Base-by-base conservation (phyloP, 2,797 vertebrate genomes). In the Zenarchopterus dispar region DNA sequence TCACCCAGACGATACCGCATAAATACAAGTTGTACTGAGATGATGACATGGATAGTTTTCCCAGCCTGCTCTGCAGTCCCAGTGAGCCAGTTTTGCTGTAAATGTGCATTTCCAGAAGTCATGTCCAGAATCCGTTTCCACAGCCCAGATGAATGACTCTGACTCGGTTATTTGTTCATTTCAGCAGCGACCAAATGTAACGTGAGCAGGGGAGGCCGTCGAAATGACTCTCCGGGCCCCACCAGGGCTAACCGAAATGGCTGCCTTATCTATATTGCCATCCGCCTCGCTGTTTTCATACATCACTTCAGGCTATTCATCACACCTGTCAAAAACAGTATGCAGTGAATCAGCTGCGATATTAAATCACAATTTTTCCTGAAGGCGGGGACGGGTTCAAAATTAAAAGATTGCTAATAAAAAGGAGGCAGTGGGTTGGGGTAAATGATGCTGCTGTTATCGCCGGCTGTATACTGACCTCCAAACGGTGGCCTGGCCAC, bases 201-300 rank as follows among this genome's bases (percentile, higher is more conserved):
- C 82, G 77, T 82, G 89, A 91, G 88, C 62, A 10, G 68, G 52
- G 67, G 48, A 67, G 66, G 86, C 75, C 21, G 48, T 76, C 1
- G 55, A 43, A 73, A 67, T 78, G 60, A 81, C 79, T 88, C 88
- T 70, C 51, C 31, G 56, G 80, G 82, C 82, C 90, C 88, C 84
- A 89, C 89, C 89, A 78, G 85, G 88, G 75, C 83, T 78, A 86
- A 86, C 86, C 68, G 70, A 92, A 91, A 89, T 67, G 77, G 82
- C 84, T 80, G 86, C 90, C 90, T 93, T 94, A 93, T 94, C 93
- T 92, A 91, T 93, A 93, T 93, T 93, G 92, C 91, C 92, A 91
- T 93, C 91, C 88, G 89, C 90, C 90, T 91, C 77, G 87, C 89
- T 89, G 91, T 91, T 92, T 92, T 93, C 92, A 93, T 93, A 92